Base-by-base conservation (phyloP, 1,140 invertebrate species). In the Pissodes strobi region DNA sequence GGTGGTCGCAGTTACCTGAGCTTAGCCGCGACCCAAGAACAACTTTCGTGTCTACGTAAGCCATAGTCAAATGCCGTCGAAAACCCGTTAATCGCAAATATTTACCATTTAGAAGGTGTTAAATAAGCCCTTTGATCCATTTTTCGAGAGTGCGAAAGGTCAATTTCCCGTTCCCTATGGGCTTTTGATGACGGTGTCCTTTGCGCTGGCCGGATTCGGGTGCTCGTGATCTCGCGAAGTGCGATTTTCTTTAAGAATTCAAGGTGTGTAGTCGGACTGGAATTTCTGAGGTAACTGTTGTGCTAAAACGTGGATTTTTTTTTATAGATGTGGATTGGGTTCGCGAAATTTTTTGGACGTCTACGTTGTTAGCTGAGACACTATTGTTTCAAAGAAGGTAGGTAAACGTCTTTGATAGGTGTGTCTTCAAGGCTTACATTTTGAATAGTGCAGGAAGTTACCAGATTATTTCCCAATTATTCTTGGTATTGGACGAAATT, bases 241-340 rank as follows among this genome's bases (percentile, higher is more conserved):
- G 59, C 37, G 49, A 51, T 19, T 53, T 53, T 62, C 48, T 51
- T 39, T 2, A 62, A 62, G 48, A 62, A 62, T 62, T 62, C 59
- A 53, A 62, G 59, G 59, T 62, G 59, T 62, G 59, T 62, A 51
- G 41, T 52, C 15, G 46, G 15, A 53, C 59, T 52, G 59, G 59
- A 62, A 53, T 62, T 43, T 51, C 59, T 37, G n/a, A 30, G 18
- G 43, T 62, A 62, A 62, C 59, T 62, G 59, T 62, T 46, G 43
- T 46, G 15, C 19, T 21, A 46, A 46, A 53, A 43, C 59, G 49
- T 51, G 45, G 45, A 41, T 39, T 39, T 27, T n/a, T n/a, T n/a
- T n/a, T n/a, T n/a, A n/a, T n/a, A 12, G 38, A 12, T 48, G 8
- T 13, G 39, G 39, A 43, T 17, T 43, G 39, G 8, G 9, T 43